phyloP scores from a whole-genome alignment of 1,140 invertebrate genomes.

The Hyposmocoma kahamanoa region DNA sequence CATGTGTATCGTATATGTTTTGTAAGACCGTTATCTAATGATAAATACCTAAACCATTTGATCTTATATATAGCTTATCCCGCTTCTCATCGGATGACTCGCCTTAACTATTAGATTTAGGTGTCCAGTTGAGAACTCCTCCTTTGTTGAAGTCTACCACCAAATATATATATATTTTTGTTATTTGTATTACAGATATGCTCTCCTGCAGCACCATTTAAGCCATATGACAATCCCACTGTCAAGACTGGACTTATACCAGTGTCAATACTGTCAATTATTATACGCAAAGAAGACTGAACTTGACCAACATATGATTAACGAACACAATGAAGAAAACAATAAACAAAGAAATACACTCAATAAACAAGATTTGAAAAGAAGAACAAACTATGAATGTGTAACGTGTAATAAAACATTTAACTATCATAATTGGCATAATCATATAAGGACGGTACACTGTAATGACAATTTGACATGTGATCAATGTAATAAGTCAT shows the following conservation, averaged over 20 bases:
- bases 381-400: constrained; percentile 20
- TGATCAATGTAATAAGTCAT: too few species aligned
- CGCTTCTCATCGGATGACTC: too few species aligned
- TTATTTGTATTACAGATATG: neutral
- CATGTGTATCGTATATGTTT: too few species aligned
- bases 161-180: neutral
- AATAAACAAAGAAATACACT: neutral
- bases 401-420: constrained; percentile 22
- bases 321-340: neutral
- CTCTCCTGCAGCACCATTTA: neutral
- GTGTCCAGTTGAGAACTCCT: too few species aligned
- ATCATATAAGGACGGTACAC: constrained; percentile 26
- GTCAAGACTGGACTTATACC: neutral
- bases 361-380: constrained; percentile 10
- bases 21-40: too few species aligned
- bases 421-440: constrained; percentile 21
- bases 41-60: too few species aligned
- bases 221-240: neutral
- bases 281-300: too few species aligned
- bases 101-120: too few species aligned
- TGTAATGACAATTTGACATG: too few species aligned
- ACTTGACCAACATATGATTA: neutral
- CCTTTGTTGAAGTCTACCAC: too few species aligned
- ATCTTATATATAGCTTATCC: too few species aligned
- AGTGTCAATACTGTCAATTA: too few species aligned